Conservation (phyloP, 2,888 invertebrate genomes). For the Philereme transversata region DNA sequence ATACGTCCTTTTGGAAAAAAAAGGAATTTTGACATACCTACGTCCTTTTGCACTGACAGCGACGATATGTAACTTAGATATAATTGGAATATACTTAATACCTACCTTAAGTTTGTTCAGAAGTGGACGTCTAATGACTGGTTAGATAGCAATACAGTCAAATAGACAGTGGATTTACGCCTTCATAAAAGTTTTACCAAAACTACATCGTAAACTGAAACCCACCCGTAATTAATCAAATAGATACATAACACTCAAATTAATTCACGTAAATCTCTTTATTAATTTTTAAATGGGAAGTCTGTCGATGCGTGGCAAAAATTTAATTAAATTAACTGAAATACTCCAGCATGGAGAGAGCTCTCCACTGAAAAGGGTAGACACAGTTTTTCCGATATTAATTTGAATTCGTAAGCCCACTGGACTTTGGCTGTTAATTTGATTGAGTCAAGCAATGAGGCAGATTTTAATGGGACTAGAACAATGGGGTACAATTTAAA, state of each 20-base stretch:
- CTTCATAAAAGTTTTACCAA: background rate
- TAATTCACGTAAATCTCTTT: slow-evolving; percentile 22
- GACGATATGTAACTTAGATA: too few species aligned
- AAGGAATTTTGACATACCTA: too few species aligned
- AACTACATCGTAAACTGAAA: background rate
- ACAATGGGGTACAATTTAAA: too few species aligned
- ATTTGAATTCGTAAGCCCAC: slow-evolving; percentile 41
- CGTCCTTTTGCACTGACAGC: too few species aligned
- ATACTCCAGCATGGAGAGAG: slow-evolving; percentile 41
- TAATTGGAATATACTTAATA: too few species aligned
- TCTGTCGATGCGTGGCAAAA: slow-evolving; percentile 44
- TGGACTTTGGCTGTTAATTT: slow-evolving; percentile 25
- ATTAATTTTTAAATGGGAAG: slow-evolving; percentile 43
- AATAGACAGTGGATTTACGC: too few species aligned
- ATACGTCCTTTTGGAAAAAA: too few species aligned
- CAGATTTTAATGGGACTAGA: too few species aligned
- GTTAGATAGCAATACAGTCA: too few species aligned
- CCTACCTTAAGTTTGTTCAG: too few species aligned
- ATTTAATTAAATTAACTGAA: slow-evolving; percentile 60
- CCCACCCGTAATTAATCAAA: slow-evolving; percentile 3
- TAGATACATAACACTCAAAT: slow-evolving; percentile 5
- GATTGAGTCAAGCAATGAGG: slow-evolving; percentile 8
- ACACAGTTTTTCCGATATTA: slow-evolving; percentile 48
- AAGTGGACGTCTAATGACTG: too few species aligned
- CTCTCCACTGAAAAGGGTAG: slow-evolving; percentile 38